phyloP scores from a whole-genome alignment of 2,113 vertebrate species.

The Laticauda laticaudata region DNA sequence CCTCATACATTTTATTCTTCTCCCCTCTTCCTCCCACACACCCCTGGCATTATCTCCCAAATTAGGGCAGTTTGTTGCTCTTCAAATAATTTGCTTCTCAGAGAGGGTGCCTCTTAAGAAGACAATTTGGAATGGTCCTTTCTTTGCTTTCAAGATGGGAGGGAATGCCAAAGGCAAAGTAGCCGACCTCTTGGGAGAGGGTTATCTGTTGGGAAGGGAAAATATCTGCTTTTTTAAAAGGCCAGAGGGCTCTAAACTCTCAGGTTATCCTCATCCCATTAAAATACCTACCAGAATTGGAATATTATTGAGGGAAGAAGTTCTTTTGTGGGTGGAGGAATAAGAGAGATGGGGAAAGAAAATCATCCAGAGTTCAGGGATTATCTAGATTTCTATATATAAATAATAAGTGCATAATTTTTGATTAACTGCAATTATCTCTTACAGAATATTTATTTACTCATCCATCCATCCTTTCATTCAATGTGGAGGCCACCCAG shows the following conservation, averaged over 20 bases:
- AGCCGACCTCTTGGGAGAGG: background rate
- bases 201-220: background rate
- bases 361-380: background rate
- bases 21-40: background rate
- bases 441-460: background rate
- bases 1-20: background rate
- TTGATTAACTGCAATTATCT: background rate
- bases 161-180: background rate
- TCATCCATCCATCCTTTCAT: background rate
- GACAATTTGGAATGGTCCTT: background rate
- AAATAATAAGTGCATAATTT: background rate
- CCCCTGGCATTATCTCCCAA: background rate
- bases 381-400: background rate
- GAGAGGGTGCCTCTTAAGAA: background rate
- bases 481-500: background rate
- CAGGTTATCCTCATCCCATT: background rate
- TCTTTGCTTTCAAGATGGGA: background rate
- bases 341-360: background rate
- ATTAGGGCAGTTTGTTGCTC: background rate
- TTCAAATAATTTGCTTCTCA: slow-evolving; percentile 6
- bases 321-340: background rate
- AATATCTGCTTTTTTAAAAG: background rate
- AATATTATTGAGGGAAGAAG: background rate
- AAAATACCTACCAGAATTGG: background rate
- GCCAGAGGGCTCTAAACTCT: no score